Base-by-base conservation (phyloP, 2,797 vertebrate genomes). In the Thalassophryne amazonica region DNA sequence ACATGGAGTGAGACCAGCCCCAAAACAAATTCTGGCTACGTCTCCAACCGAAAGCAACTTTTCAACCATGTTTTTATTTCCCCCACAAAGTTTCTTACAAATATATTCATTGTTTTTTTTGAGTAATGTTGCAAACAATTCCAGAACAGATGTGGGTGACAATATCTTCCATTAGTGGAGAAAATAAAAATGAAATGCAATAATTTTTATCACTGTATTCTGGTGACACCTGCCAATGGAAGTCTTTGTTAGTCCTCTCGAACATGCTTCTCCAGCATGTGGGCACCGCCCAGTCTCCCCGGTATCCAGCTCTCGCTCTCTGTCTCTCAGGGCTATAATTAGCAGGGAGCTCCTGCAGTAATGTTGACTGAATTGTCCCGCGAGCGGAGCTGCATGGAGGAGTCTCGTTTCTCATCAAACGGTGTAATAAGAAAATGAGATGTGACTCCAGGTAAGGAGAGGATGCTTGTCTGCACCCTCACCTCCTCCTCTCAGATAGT, bases 341-440 rank as follows among this genome's bases (percentile, higher is more conserved):
- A 87, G 73, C 76, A 73, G 74, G 76, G 79, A 73, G 80, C 68
- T 69, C 66, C 76, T 62, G 63, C 56, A 67, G 73, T 63, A 78
- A 80, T 70, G 67, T 80, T 38, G 63, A 69, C 60, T 52, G 69
- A 36, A n/a, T n/a, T n/a, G n/a, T n/a, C n/a, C n/a, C n/a, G n/a
- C n/a, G n/a, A n/a, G n/a, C n/a, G n/a, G 32, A 46, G 59, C 53
- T 18, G 45, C 45, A 12, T 3, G 2, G 24, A 34, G 31, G 24
- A 59, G 31, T 53, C 23, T 41, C n/a, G 17, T 51, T 76, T 76
- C 71, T 62, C 74, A 71, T 68, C 71, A 74, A 51, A 76, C 52
- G 48, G 59, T 73, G 72, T 83, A 80, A 87, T 87, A 81, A 81
- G 39, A 57, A 59, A 37, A 41, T 50, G 66, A 49, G 57, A 77